A percentile compares a stretch with the other conserved stretches of the same genome.
These are phyloP conservation scores for Anguilla rostrata DNA, from an alignment of 2,113 vertebrate species.

Conservation along the genomic window DNA sequence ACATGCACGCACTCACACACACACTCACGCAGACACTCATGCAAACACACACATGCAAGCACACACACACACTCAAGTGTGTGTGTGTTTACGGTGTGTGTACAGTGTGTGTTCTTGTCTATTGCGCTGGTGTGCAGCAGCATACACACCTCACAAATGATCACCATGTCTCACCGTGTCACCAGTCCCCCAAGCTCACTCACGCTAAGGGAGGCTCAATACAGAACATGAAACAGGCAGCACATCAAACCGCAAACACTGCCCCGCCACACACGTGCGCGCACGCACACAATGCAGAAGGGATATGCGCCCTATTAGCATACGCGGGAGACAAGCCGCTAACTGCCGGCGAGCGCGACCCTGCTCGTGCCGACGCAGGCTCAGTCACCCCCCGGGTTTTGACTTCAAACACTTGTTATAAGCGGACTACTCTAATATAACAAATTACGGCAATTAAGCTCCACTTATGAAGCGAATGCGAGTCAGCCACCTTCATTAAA, in stretches of 20 bases:
- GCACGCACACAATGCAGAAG: background rate
- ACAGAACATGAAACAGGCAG: too few species aligned
- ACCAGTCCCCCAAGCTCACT: background rate
- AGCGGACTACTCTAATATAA: background rate
- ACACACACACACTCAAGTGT: background rate
- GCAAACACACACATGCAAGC: background rate
- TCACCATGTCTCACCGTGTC: too few species aligned
- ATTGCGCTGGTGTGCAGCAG: too few species aligned
- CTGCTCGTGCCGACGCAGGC: background rate
- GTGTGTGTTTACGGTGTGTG: too few species aligned
- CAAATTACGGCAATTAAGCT: conserved; percentile 9
- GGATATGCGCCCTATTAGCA: conserved; percentile 4
- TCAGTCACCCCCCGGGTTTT: background rate
- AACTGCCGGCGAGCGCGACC: background rate
- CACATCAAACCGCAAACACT: background rate
- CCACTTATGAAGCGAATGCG: background rate
- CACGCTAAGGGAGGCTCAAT: background rate
- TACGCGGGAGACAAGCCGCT: conserved; percentile 11
- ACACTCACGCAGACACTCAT: background rate
- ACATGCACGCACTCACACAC: background rate
- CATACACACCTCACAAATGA: too few species aligned
- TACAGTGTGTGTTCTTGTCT: too few species aligned
- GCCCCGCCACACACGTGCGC: background rate
- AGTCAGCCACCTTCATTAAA: background rate
- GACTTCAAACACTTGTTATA: background rate